Conservation (phyloP, 1,140 invertebrate species). For the Pseudomyrmex concolor region DNA sequence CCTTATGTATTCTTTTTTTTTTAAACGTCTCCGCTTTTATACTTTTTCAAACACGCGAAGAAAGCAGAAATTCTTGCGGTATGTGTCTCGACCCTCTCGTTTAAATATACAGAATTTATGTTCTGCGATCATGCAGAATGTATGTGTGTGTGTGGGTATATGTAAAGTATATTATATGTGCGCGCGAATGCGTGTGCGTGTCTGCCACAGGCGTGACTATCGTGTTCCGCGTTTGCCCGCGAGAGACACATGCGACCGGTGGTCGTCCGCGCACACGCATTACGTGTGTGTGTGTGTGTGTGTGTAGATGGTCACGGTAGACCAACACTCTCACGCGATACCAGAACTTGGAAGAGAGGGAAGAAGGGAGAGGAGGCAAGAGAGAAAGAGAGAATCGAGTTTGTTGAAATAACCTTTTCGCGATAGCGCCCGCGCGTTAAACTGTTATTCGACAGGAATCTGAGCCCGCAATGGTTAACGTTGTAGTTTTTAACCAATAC, state of each 20-base stretch:
- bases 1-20: neutral
- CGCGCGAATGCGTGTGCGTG: slow-evolving; percentile 36
- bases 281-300: neutral
- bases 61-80: slow-evolving; percentile 8
- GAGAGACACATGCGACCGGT: slow-evolving; percentile 63
- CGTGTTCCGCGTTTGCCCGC: slow-evolving; percentile 52
- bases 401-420: slow-evolving; percentile 56
- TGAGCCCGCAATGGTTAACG: slow-evolving; percentile 46
- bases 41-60: neutral
- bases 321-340: slow-evolving; percentile 49
- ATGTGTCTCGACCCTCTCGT: neutral
- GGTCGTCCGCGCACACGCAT: slow-evolving; percentile 49
- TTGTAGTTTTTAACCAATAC: slow-evolving; percentile 41
- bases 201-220: slow-evolving; percentile 51
- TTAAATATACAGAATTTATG: slow-evolving; percentile 6
- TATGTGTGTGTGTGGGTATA: neutral
- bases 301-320: slow-evolving; percentile 27
- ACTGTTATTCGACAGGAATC: slow-evolving; percentile 51
- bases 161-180: neutral
- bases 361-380: too few relatives aligned
- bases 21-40: neutral
- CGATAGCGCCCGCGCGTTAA: slow-evolving; percentile 35
- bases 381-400: slow-evolving; percentile 27
- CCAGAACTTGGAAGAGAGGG: slow-evolving; percentile 7
- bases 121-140: neutral